Base-by-base conservation (phyloP, 2,888 invertebrate species). In the Hypomecis atomaria region DNA sequence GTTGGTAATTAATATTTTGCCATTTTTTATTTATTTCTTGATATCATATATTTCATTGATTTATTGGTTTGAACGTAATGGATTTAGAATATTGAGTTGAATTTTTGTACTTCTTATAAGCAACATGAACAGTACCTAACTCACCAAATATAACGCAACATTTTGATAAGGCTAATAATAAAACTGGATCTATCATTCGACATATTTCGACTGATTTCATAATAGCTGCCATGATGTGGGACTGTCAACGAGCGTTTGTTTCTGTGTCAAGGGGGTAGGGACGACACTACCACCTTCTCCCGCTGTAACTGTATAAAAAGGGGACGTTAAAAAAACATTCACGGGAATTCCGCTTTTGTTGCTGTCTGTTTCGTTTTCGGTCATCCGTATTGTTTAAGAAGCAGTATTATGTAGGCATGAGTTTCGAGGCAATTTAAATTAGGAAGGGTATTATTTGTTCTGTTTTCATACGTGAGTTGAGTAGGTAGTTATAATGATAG, bases 201-300 rank as follows among this genome's bases (percentile, higher is more conserved):
- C 10, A 60, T 52, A 37, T 76, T 58, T 75, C 77, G 73, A 69
- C 53, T 61, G 74, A 62, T 40, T 7, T 56, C 23, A 68, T 63
- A 79, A 83, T 82, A 78, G 7, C 8, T 36, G 45, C 45, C 11
- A 47, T 54, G 54, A 53, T 59, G 65, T 72, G 66, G 62, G 66
- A 73, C 69, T 73, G 78, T 78, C 75, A 69, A 69, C 76, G 63
- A 80, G 78, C 81, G 76, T 82, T 82, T 81, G 76, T 85, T 85
- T 85, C 78, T 84, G 76, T 84, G 85, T 85, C 85, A 86, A 84
- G 84, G 71, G 76, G 75, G 67, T 76, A 77, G 71, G 76, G 76
- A 73, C 43, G 63, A 59, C 65, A 71, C 73, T 72, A 69, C 66
- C 71, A 69, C 74, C 72, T 71, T 71, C 73, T 65, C 67, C 67